Conservation (phyloP, 2,113 vertebrate species). For the Hyperopisus bebe region DNA sequence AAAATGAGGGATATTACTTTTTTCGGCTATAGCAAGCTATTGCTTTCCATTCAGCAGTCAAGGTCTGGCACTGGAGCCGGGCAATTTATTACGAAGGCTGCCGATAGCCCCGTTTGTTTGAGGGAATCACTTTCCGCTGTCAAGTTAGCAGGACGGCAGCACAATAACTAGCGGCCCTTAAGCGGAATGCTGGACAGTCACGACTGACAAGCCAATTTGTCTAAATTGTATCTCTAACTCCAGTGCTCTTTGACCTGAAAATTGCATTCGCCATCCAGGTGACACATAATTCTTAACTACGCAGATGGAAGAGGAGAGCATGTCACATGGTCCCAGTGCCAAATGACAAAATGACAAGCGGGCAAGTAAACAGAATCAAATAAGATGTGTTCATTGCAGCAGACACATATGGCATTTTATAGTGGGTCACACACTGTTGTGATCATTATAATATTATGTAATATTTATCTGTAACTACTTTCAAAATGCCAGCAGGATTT, state of each 20-base stretch:
- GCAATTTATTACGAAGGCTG: background rate
- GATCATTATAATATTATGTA: background rate
- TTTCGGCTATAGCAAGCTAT: background rate
- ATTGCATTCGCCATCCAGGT: slow-evolving; percentile 3
- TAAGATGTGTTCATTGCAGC: background rate
- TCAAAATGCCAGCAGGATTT: background rate
- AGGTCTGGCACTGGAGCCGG: background rate
- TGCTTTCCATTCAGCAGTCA: slow-evolving; percentile 20
- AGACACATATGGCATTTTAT: background rate
- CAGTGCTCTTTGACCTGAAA: slow-evolving; percentile 14
- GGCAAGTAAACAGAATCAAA: background rate
- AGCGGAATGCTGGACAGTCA: background rate
- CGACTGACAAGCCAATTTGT: background rate
- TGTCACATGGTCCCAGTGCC: background rate
- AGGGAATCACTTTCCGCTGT: background rate
- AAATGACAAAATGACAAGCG: background rate
- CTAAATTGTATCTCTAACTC: slow-evolving; percentile 2
- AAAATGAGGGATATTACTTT: slow-evolving; percentile 1
- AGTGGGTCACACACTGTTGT: background rate
- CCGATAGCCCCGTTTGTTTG: slow-evolving; percentile 1
- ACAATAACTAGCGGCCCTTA: background rate
- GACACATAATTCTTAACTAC: background rate
- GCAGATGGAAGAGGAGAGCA: background rate
- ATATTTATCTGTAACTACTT: background rate
- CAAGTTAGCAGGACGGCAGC: slow-evolving; percentile 4